A percentile compares a stretch with the other conserved stretches of the same genome.
phyloP scores from a whole-genome alignment of 2,113 vertebrate species.

The Tricholaema leucomelas region DNA sequence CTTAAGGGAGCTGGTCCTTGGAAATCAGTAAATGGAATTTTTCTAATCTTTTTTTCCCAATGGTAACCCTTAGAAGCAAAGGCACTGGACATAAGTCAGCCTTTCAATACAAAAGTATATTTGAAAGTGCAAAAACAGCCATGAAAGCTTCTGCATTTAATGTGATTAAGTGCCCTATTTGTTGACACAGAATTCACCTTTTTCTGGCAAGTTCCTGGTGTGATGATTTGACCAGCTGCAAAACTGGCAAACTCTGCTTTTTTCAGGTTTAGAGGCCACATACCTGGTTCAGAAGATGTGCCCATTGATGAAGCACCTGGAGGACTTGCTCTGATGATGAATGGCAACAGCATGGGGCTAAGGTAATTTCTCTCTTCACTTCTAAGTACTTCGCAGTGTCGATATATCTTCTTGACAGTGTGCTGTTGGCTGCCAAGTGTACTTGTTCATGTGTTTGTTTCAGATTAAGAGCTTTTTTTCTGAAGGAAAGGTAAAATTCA shows the following conservation, averaged over 20 bases:
- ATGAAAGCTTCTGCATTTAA: background rate
- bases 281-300: slow-evolving; percentile 35
- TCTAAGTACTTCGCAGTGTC: background rate
- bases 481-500: background rate
- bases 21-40: background rate
- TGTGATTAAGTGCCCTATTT: background rate
- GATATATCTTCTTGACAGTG: slow-evolving; percentile 4
- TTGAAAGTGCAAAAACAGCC: background rate
- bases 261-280: slow-evolving; percentile 67
- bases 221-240: background rate
- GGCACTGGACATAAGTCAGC: background rate
- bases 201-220: background rate
- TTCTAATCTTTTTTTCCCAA: background rate
- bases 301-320: slow-evolving; percentile 42
- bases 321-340: slow-evolving; percentile 48
- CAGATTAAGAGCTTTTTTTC: slow-evolving; percentile 34
- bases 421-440: slow-evolving; percentile 8
- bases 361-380: slow-evolving; percentile 64
- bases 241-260: slow-evolving; percentile 20
- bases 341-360: slow-evolving; percentile 44
- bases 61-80: background rate
- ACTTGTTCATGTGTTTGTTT: slow-evolving; percentile 35
- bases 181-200: background rate
- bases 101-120: background rate
- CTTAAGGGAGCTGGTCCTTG: background rate